Evolutionary conservation across 2,888 invertebrate species (phyloP).

Genomic region (Microdon myrmicae): DNA sequence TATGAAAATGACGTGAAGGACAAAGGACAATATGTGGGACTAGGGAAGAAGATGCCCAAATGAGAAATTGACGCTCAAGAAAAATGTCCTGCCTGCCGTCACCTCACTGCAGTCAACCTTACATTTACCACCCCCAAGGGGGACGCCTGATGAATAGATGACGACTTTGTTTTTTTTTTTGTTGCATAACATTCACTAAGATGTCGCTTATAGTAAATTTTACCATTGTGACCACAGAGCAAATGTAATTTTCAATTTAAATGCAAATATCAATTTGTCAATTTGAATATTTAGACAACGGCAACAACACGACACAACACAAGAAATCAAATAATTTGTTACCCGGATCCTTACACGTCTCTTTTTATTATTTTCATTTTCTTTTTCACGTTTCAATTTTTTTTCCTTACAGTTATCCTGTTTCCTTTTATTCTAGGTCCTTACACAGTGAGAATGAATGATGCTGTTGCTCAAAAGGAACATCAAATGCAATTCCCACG

Average conservation of each 20-base stretch:
- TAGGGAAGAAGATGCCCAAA: conserved; percentile 14
- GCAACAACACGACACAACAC: conserved; percentile 10
- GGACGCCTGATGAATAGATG: conserved; percentile 38
- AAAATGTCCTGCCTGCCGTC: background rate
- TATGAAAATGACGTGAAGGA: conserved; percentile 42
- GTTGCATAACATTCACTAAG: conserved; percentile 38
- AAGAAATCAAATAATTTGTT: conserved; percentile 47
- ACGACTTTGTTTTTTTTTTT: no score
- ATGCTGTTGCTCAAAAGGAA: conserved; percentile 35
- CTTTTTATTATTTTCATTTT: background rate
- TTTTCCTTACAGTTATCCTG: conserved; percentile 6
- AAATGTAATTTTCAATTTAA: conserved; percentile 68
- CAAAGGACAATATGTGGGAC: conserved; percentile 18
- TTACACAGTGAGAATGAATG: conserved; percentile 50
- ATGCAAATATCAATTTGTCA: conserved; percentile 69
- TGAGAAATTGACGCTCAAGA: conserved; percentile 39
- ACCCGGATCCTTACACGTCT: conserved; percentile 12
- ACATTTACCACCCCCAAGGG: conserved; percentile 5
- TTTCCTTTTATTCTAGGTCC: no score
- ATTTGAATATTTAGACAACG: conserved; percentile 56
- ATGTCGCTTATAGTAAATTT: conserved; percentile 64
- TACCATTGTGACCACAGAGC: conserved; percentile 66
- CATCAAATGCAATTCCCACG: conserved; percentile 55
- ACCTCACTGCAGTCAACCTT: background rate
- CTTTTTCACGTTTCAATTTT: conserved; percentile 11